Evolutionary conservation across 2,888 invertebrate species (phyloP), one percentile per base, ranked within the genome.

Genomic region (Pristionchus entomophagus): DNA sequence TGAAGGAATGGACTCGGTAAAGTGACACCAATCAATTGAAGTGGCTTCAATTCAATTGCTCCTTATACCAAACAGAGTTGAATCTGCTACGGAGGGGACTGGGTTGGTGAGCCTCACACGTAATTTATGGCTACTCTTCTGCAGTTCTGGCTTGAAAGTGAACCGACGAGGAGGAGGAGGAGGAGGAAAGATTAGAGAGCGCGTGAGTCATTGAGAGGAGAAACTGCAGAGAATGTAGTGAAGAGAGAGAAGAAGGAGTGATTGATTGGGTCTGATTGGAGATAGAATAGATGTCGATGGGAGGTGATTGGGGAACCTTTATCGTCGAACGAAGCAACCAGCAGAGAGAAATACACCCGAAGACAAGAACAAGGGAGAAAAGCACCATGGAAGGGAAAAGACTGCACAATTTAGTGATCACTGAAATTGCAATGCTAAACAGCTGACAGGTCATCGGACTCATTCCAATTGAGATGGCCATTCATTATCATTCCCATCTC

Each of bases 211-310:
- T 29, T 49, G 80, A 53, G 80, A 82, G 82, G 56, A 26, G 59
- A n/a, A 38, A 45, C 14, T 32, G 59, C 22, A 82, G 82, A 22
- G 41, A 35, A 77, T 45, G 29, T n/a, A 41, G 45, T 12, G 49
- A 19, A 49, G 59, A 35, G 35, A 53, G 41, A 78, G 59, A 29
- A 49, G 77, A 51, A 10, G 26, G 19, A 22, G 69, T 77, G 51
- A 62, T 32, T 22, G 35, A 85, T 49, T 51, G 59, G 53, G 86
- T 41, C 73, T 73, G 73, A 73, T 73, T 45, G 45, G 41, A 45
- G n/a, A 38, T n/a, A 41, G 73, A 26, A 73, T 41, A 14, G 73
- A 73, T 19, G 17, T 69, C 5, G 69, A 38, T 41, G 73, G 22
- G 29, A n/a, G n/a, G 73, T 73, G n/a, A 73, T 69, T 22, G 38